Evolutionary conservation across 2,797 vertebrate genomes (phyloP), one percentile per base, ranked within the genome.

Genomic region (Peromyscus nudipes): DNA sequence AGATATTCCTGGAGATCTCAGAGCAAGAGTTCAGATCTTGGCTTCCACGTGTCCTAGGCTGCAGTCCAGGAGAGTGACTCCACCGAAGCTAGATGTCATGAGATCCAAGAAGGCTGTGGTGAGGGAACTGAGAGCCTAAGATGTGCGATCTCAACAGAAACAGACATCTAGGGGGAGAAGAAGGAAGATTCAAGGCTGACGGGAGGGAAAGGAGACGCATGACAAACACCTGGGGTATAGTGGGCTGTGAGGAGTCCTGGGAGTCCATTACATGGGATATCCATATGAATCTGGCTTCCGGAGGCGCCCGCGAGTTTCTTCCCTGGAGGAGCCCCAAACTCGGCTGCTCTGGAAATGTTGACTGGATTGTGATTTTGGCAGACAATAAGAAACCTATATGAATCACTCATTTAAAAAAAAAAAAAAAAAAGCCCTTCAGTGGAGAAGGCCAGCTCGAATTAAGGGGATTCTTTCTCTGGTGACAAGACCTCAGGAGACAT

Each of bases 1-100:
- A 40, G 93, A 94, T 76, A 85, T 92, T 90, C 84, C 83, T 95
- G 85, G 83, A 97, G 49, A 71, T 82, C 64, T 94, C 75, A 49
- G 67, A 96, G 84, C 52, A 81, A 0, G 82, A 82, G 49, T 62
- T 96, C 77, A 82, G 84, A 89, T 40, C 81, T 64, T 86, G 91
- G 95, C 87, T 88, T 95, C 17, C 73, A 52, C 17, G 40, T 6
- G 5, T 29, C 46, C 34, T 19, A 40, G 81, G 94, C 79, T n/a
- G n/a, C 73, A 37, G 27, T 73, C 80, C 94, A 92, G 29, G 17
- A 37, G 43, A 49, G 16, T 76, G 27, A 94, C 67, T 86, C 29
- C 57, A 80, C 10, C 19, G 71, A 92, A 71, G 55, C 5, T 29
- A 40, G 65, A 93, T 64, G 77, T 27, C 7, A 25, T 34, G 67